These are phyloP conservation scores for Papio anubis DNA, from an alignment of 2,113 vertebrate genomes.

Conservation along the genomic window DNA sequence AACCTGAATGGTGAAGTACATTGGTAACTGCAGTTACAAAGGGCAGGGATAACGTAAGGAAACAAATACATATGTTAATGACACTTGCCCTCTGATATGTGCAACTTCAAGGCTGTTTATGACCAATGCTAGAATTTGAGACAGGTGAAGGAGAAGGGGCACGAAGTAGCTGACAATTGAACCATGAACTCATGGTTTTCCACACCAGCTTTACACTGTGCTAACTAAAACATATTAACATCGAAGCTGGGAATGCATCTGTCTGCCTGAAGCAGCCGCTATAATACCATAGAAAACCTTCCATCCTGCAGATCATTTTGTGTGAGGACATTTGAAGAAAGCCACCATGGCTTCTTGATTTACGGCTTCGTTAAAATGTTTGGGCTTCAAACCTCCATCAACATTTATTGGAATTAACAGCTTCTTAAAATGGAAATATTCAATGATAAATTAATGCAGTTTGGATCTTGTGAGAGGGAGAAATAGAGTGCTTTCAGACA, in stretches of 20 bases:
- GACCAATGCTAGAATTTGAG: neutral
- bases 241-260: neutral
- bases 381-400: constrained; percentile 67
- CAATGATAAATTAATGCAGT: constrained; percentile 62
- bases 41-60: neutral
- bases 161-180: neutral
- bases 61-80: neutral
- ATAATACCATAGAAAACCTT: neutral
- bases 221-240: neutral
- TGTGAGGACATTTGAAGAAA: constrained; percentile 57
- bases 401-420: constrained; percentile 70
- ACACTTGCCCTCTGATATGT: neutral
- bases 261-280: neutral
- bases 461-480: constrained; percentile 33
- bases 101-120: neutral
- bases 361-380: constrained; percentile 70
- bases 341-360: constrained; percentile 57
- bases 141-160: neutral
- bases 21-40: neutral
- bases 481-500: neutral
- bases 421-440: constrained; percentile 64
- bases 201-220: neutral
- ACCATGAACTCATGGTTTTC: neutral
- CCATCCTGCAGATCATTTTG: neutral
- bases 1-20: neutral